These are phyloP conservation scores for Ptychoptera albimana DNA, from an alignment of 2,888 invertebrate genomes.

Conservation along the genomic window DNA sequence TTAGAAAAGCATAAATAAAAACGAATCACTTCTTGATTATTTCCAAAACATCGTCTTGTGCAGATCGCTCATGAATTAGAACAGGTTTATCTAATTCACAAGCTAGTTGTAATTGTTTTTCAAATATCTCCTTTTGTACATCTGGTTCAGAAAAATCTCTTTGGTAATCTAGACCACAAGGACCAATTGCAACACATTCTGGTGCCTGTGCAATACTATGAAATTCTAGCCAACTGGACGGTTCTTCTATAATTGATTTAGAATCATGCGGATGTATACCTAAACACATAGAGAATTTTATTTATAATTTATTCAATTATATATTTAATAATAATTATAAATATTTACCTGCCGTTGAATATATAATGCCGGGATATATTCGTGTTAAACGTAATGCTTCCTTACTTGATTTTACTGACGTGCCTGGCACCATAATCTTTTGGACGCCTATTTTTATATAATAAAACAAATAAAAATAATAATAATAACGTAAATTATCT, in stretches of 20 bases:
- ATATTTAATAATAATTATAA: slow-evolving; percentile 20
- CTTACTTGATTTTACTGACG: slow-evolving; percentile 75
- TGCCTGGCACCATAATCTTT: slow-evolving; percentile 87
- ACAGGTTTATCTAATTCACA: slow-evolving; percentile 74
- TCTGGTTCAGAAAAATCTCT: slow-evolving; percentile 85
- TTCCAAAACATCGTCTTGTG: slow-evolving; percentile 68
- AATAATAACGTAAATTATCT: no score
- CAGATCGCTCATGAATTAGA: slow-evolving; percentile 83
- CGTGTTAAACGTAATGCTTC: slow-evolving; percentile 78
- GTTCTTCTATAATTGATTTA: slow-evolving; percentile 58
- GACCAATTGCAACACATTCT: slow-evolving; percentile 87
- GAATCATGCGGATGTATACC: slow-evolving; percentile 83
- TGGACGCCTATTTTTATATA: slow-evolving; percentile 51
- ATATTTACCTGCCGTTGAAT: slow-evolving; percentile 62
- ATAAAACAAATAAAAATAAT: no score
- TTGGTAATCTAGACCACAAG: slow-evolving; percentile 88
- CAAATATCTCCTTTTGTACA: slow-evolving; percentile 72
- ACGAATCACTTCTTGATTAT: slow-evolving; percentile 40
- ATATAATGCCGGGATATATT: slow-evolving; percentile 78
- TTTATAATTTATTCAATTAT: neutral
- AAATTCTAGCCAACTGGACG: slow-evolving; percentile 62
- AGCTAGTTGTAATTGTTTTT: slow-evolving; percentile 73
- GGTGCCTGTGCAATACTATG: slow-evolving; percentile 58
- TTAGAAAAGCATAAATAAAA: slow-evolving; percentile 18
- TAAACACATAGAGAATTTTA: slow-evolving; percentile 34